Evolutionary conservation across 2,888 invertebrate genomes (phyloP).

Genomic region (Luffia ferchaultella): DNA sequence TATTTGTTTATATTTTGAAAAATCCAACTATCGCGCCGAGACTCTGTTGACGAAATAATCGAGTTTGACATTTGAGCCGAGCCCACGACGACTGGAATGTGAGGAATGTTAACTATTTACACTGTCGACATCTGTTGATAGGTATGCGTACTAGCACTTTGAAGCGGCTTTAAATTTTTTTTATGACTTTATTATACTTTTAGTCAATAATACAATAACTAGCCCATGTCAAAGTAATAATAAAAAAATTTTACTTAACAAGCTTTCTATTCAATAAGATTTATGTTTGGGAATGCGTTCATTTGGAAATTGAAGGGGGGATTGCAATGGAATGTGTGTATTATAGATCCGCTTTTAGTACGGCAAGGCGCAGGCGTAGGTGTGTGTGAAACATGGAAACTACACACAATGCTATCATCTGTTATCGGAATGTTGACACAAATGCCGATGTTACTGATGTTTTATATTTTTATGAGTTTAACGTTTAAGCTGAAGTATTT

Average conservation of each 20-base stretch:
- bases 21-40: constrained; percentile 63
- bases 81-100: constrained; percentile 72
- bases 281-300: neutral
- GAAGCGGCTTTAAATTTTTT: constrained; percentile 28
- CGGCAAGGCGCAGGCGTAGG: neutral
- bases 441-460: no score
- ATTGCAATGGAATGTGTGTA: neutral
- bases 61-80: constrained; percentile 78
- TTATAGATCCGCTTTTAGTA: neutral
- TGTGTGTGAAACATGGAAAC: neutral
- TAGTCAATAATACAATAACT: neutral
- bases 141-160: constrained; percentile 33
- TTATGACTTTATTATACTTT: constrained; percentile 8
- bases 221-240: neutral
- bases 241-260: neutral
- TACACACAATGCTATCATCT: neutral
- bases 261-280: neutral
- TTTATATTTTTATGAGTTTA: no score
- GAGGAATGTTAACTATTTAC: constrained; percentile 74
- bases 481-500: no score
- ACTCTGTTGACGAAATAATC: constrained; percentile 67
- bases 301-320: no score
- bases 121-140: constrained; percentile 68
- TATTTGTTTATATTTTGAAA: constrained; percentile 53
- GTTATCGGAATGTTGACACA: neutral